A percentile compares a stretch with the other conserved stretches of the same genome.
Evolutionary conservation across 2,113 vertebrate species (phyloP).

Genomic region (Benitochromis conjunctus): DNA sequence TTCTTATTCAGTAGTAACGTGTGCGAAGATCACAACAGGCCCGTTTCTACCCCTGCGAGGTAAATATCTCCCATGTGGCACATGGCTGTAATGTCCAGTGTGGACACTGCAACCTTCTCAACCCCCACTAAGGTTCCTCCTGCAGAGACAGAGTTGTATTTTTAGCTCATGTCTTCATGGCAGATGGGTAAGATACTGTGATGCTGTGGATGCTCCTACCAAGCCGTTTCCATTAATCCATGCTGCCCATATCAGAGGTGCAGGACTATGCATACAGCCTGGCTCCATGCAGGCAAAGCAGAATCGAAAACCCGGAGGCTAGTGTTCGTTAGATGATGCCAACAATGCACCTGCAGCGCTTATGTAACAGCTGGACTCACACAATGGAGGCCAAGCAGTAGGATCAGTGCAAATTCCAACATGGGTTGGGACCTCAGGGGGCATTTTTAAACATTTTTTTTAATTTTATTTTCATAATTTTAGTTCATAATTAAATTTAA

Average conservation of each 20-base stretch:
- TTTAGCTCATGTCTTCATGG: slow-evolving; percentile 73
- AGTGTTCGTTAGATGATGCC: slow-evolving; percentile 5
- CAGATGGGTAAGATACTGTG: slow-evolving; percentile 49
- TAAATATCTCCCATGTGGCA: not conserved
- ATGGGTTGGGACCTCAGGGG: not conserved
- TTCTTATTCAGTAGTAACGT: not conserved
- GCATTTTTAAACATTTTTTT: not conserved
- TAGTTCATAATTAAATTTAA: not conserved
- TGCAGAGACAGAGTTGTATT: slow-evolving; percentile 55
- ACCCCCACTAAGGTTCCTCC: slow-evolving; percentile 33
- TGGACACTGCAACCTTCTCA: slow-evolving; percentile 35
- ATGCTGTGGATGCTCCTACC: slow-evolving; percentile 58
- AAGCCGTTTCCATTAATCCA: slow-evolving; percentile 41
- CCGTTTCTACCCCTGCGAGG: slow-evolving; percentile 14
- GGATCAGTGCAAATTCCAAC: not conserved
- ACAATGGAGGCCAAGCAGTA: not conserved
- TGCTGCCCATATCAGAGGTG: slow-evolving; percentile 31
- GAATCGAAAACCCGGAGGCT: not conserved
- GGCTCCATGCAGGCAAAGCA: not conserved
- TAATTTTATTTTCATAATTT: not conserved
- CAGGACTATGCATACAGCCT: not conserved
- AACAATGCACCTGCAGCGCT: not conserved
- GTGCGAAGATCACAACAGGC: not conserved
- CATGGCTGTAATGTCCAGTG: slow-evolving; percentile 2
- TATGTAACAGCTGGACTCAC: slow-evolving; percentile 1